Base-by-base conservation (phyloP, 2,888 invertebrate genomes). In the Physocephala rufipes region DNA sequence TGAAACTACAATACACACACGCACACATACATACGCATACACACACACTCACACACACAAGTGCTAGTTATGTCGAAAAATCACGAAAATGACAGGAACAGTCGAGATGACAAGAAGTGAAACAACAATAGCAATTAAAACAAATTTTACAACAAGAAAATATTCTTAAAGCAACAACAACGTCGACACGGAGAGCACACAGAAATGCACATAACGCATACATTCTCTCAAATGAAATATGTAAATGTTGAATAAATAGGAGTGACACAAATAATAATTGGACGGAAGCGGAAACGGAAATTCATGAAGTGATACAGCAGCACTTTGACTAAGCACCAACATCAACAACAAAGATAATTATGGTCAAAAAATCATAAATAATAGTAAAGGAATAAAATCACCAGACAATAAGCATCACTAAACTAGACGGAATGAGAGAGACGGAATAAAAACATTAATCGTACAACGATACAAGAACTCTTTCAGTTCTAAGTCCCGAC, bases 251-350 rank as follows among this genome's bases (percentile, higher is more conserved):
- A 43, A 63, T 43, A 43, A 58, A 45, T 45, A 45, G 49, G 45
- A 28, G 26, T 55, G 55, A 66, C 66, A 55, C 36, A 66, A 55
- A 30, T 55, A 66, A 66, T 66, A 66, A 66, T 66, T 45, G 55
- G 53, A 53, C 68, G 68, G 68, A 68, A 68, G 49, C 36, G 36
- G 68, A 68, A 68, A 61, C 53, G 68, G 68, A 68, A 68, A 61
- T 61, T 68, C 68, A 51, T 30, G 61, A 61, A 61, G 47, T 59
- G 36, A 28, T 43, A 21, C 30, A 43, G 55, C 55, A 55, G 43
- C 67, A 67, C 45, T 67, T 58, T 67, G 45, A 36, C 51, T 65
- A 19, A 15, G 28, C 65, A 49, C 21, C 47, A n/a, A 65, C 30
- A 15, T 19, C 65, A 49, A 30, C 47, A n/a, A 65, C 30, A 24